These are phyloP conservation scores for Tupaia chinensis DNA, from an alignment of 2,113 vertebrate genomes.

Conservation along the genomic window DNA sequence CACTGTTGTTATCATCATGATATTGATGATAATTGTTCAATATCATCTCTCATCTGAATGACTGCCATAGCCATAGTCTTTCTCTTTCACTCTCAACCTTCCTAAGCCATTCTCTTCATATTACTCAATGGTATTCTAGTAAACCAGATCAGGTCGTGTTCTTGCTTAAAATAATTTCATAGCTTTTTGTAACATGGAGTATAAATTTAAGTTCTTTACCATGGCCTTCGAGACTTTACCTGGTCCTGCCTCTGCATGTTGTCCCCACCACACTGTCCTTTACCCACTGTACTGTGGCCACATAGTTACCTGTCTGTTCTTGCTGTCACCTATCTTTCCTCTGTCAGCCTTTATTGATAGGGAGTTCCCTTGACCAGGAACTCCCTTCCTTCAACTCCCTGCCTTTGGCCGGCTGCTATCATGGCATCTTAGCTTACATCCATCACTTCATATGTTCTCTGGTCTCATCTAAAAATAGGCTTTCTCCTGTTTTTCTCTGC, in stretches of 20 bases:
- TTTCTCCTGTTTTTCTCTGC: background rate
- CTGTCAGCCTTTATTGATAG: background rate
- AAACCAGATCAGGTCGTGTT: background rate
- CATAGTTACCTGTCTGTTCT: background rate
- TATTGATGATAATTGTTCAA: background rate
- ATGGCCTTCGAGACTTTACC: background rate
- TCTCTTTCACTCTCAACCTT: background rate
- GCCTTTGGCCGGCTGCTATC: background rate
- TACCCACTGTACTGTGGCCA: too few species aligned
- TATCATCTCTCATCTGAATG: background rate
- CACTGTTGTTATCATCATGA: too few species aligned
- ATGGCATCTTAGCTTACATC: background rate
- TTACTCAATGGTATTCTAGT: background rate
- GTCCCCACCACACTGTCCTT: background rate
- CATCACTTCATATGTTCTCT: background rate
- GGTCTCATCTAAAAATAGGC: background rate
- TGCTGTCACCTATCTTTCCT: background rate
- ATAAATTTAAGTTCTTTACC: background rate
- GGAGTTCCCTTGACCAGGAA: background rate
- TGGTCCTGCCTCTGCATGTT: background rate
- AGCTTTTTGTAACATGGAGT: background rate
- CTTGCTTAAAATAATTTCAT: constrained; percentile 10
- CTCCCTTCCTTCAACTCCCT: background rate
- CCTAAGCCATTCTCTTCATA: background rate
- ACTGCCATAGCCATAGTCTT: background rate